Percentiles rank a stretch among this genome's conserved stretches.
Conservation (phyloP, 2,113 vertebrate species). For the Gopherus flavomarginatus region DNA sequence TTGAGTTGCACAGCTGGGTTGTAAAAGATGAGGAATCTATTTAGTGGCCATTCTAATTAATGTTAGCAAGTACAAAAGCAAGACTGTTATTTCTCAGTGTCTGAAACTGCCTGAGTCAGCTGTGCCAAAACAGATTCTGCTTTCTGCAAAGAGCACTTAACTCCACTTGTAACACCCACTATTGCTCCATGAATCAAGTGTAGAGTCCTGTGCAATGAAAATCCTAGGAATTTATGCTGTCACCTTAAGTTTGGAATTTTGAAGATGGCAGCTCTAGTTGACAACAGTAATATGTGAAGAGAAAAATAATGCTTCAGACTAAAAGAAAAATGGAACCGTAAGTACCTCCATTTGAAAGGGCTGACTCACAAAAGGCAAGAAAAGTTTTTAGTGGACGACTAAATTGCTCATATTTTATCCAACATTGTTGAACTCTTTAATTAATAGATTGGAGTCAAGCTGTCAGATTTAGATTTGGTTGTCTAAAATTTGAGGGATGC, state of each 20-base stretch:
- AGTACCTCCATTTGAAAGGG: not conserved
- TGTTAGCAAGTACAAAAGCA: constrained; percentile 43
- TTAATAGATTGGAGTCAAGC: not conserved
- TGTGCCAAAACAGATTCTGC: constrained; percentile 63
- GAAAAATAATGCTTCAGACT: constrained; percentile 46
- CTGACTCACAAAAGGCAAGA: constrained; percentile 1
- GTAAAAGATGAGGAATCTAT: constrained; percentile 37
- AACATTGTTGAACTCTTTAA: not conserved
- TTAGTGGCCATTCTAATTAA: not conserved
- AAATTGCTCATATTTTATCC: not conserved
- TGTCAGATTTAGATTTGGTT: not conserved
- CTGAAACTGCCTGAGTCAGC: constrained; percentile 47
- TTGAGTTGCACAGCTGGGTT: not conserved
- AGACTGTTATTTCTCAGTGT: constrained; percentile 25
- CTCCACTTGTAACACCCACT: constrained; percentile 52
- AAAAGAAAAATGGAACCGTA: constrained; percentile 12
- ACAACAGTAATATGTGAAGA: constrained; percentile 58
- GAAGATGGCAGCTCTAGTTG: constrained; percentile 56
- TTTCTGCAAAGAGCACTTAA: constrained; percentile 59
- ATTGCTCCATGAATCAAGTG: constrained; percentile 58
- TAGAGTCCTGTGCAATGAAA: constrained; percentile 54
- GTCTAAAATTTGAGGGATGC: not conserved
- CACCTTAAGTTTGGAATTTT: constrained; percentile 48
- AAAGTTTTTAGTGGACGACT: not conserved
- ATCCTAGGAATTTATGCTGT: constrained; percentile 60